Percentiles rank a stretch among this genome's conserved stretches.
These are phyloP conservation scores for Clarias fuscus DNA, from an alignment of 2,797 vertebrate species.

Conservation along the genomic window DNA sequence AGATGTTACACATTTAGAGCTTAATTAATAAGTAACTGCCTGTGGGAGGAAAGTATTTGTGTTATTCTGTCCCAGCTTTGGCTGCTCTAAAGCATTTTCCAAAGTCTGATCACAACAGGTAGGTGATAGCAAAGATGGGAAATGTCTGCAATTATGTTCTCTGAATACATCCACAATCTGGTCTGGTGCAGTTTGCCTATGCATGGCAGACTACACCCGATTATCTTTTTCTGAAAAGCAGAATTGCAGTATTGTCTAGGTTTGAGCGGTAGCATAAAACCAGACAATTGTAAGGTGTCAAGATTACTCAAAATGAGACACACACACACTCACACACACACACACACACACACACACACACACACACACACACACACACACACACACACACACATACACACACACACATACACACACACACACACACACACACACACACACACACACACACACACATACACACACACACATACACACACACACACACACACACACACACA, in stretches of 20 bases:
- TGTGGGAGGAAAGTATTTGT: too few relatives aligned
- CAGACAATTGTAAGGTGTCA: neutral
- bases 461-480: too few relatives aligned
- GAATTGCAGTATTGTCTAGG: neutral
- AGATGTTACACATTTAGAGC: too few relatives aligned
- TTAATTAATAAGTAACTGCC: too few relatives aligned
- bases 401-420: too few relatives aligned
- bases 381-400: too few relatives aligned
- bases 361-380: too few relatives aligned
- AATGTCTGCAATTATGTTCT: neutral
- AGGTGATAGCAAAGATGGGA: neutral
- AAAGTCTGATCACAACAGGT: too few relatives aligned
- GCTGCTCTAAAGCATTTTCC: too few relatives aligned
- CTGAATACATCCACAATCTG: neutral
- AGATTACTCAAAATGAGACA: neutral
- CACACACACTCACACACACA: neutral
- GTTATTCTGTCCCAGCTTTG: too few relatives aligned
- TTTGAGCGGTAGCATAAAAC: neutral
- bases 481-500: neutral
- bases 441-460: neutral
- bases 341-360: neutral
- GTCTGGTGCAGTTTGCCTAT: neutral
- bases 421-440: neutral
- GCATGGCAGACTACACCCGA: neutral
- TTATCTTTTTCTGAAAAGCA: neutral